Evolutionary conservation across 2,113 vertebrate species (phyloP).

Genomic region (Rhizomys pruinosus): DNA sequence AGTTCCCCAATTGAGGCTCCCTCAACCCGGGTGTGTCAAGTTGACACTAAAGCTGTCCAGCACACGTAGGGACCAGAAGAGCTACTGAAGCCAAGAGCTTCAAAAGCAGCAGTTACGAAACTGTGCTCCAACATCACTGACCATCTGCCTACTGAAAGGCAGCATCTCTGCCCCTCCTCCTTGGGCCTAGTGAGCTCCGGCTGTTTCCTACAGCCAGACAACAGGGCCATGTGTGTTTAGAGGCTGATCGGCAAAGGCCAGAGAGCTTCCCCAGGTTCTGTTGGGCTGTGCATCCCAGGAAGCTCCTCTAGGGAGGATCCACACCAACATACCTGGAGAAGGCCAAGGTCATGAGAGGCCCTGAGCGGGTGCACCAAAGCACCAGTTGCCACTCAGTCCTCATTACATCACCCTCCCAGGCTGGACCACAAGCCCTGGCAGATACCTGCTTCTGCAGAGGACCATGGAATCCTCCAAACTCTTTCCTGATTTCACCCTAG

Average conservation of each 20-base stretch:
- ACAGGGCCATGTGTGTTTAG: not conserved
- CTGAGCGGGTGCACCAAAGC: accelerated
- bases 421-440: not conserved
- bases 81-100: too few species aligned
- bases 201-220: not conserved
- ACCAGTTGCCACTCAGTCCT: accelerated
- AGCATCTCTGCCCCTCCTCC: not conserved
- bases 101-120: too few species aligned
- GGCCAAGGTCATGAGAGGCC: not conserved
- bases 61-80: too few species aligned
- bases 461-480: not conserved
- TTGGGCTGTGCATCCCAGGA: accelerated
- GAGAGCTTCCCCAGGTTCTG: not conserved
- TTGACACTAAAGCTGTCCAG: too few species aligned
- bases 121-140: not conserved
- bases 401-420: too few species aligned
- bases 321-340: not conserved
- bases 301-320: not conserved
- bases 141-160: not conserved
- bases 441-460: too few species aligned
- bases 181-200: too few species aligned
- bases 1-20: too few species aligned
- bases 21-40: too few species aligned
- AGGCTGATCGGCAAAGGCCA: accelerated
- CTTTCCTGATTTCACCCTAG: not conserved